These are phyloP conservation scores for Amblyopsis hoosieri DNA, from an alignment of 2,797 vertebrate species.

Conservation along the genomic window DNA sequence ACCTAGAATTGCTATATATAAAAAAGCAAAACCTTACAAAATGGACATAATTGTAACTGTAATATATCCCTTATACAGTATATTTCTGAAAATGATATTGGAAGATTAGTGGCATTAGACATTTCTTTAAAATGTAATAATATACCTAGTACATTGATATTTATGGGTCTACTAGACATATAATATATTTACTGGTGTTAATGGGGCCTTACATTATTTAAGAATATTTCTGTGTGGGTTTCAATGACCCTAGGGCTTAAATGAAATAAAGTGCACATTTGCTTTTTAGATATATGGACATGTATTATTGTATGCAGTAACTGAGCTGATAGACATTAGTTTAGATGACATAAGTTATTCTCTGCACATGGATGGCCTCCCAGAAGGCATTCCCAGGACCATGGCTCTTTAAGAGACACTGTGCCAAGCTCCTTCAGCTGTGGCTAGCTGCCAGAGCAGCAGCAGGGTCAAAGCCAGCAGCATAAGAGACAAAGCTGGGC, in stretches of 20 bases:
- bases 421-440: conserved; percentile 39
- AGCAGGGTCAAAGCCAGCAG: conserved; percentile 22
- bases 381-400: background rate
- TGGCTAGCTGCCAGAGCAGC: conserved; percentile 27
- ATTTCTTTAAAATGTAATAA: background rate
- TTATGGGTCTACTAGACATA: background rate
- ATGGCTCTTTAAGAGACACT: conserved; percentile 48
- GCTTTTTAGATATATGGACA: too few species aligned
- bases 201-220: background rate
- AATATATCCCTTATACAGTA: conserved; percentile 14
- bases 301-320: too few species aligned
- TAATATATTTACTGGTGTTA: background rate
- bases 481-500: conserved; percentile 32
- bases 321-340: too few species aligned
- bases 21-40: conserved; percentile 33
- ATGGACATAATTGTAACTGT: conserved; percentile 14
- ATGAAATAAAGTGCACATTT: background rate
- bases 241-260: background rate
- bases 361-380: too few species aligned
- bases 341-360: too few species aligned
- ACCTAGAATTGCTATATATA: conserved; percentile 20
- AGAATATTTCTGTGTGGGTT: background rate
- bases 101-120: background rate
- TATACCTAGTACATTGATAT: background rate
- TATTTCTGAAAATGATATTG: background rate